Percentiles rank a stretch among this genome's conserved stretches.
These are phyloP conservation scores for Esox masquinongy DNA, from an alignment of 2,797 vertebrate genomes.

Conservation along the genomic window DNA sequence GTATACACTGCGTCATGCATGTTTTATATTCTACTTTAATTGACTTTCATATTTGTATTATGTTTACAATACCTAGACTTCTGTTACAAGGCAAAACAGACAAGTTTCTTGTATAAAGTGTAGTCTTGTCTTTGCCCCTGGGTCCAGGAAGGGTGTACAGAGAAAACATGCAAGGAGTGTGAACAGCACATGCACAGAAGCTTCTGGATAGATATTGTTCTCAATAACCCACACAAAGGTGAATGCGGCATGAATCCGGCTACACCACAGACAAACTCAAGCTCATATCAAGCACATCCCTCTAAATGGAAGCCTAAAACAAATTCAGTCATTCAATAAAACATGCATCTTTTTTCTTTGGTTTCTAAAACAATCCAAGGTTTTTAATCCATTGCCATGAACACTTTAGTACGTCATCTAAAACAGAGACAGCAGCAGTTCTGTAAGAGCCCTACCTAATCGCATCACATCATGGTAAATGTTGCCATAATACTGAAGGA, in stretches of 20 bases:
- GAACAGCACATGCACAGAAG: too few relatives aligned
- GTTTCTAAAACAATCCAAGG: not conserved
- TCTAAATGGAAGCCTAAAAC: not conserved
- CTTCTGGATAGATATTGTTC: not conserved
- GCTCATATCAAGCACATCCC: not conserved
- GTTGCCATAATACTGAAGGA: conserved; percentile 58
- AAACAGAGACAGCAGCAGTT: conserved; percentile 40
- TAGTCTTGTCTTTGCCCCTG: too few relatives aligned
- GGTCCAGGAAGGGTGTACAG: too few relatives aligned
- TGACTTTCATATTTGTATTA: too few relatives aligned
- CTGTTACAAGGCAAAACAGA: too few relatives aligned
- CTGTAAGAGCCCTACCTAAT: conserved; percentile 39
- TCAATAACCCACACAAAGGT: not conserved
- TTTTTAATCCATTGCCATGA: conserved; percentile 4
- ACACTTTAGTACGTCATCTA: conserved; percentile 28
- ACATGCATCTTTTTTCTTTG: not conserved
- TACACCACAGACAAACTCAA: not conserved
- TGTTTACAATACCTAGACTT: too few relatives aligned
- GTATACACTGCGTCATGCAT: too few relatives aligned
- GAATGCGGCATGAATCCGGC: not conserved
- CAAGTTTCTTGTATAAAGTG: too few relatives aligned
- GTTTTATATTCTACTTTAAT: too few relatives aligned
- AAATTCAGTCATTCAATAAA: not conserved
- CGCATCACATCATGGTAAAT: conserved; percentile 43
- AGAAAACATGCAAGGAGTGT: too few relatives aligned